Evolutionary conservation across 2,113 vertebrate genomes (phyloP), one percentile per base, ranked within the genome.

Genomic region (Bettongia penicillata): DNA sequence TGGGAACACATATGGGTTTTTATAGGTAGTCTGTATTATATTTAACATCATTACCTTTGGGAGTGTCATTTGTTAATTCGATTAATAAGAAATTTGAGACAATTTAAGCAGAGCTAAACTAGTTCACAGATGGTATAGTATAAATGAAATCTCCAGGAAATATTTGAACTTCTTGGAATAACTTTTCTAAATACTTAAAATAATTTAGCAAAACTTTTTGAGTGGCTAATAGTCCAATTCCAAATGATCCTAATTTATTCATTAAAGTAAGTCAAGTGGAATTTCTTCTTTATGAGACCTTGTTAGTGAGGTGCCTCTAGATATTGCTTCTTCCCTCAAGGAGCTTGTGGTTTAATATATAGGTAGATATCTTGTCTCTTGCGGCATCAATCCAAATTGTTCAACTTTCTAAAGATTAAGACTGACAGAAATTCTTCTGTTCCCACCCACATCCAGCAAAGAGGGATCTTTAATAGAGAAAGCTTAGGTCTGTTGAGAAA

Each of bases 241-340:
- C 97, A 97, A 90, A 90, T 77, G 91, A 50, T 57, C 94, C 91
- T 89, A 91, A 93, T 97, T 90, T 89, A 9, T 55, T 50, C 14
- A 6, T 93, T 92, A 50, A 90, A 95, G 51, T 47, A 37, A 37
- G 53, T 90, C 93, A 28, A 51, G 91, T 37, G 48, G 31, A 49
- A 57, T 9, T 47, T n/a, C 48, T 89, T 0, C 22, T 68, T 89
- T 94, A 37, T 0, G 9, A 84, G 43, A 43, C 90, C 94, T 95
- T 61, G 31, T 16, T 31, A 10, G 43, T 93, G 95, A 95, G 37
- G 91, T 92, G 93, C 55, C 77, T 48, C 94, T 61, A 50, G 57
- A 19, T 91, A 47, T 92, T 94, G 51, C 93, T n/a, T 89, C 37
- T 47, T 94, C 43, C 94, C 68, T 53, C 1, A 0, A 90, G 48